Evolutionary conservation across 2,113 vertebrate species (phyloP), one percentile per base, ranked within the genome.

Genomic region (Corydoras maculifer): DNA sequence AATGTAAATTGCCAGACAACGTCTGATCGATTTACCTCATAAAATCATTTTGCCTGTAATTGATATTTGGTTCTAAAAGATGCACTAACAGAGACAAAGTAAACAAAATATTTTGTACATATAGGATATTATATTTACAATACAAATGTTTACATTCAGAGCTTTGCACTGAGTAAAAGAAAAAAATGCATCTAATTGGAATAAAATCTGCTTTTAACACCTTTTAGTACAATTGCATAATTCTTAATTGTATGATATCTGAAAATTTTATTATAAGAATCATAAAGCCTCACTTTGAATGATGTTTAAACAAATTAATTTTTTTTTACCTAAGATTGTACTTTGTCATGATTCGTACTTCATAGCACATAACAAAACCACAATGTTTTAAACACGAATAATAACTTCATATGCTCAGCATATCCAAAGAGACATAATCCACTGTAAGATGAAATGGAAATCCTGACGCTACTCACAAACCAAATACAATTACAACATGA

Each of bases 101-200:
- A 73, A 77, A 75, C 85, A 85, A 84, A 87, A 85, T 82, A 73
- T 86, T 82, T 84, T 85, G 58, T 62, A 85, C 77, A 84, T 66
- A 71, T 69, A 89, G 85, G 82, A 86, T 85, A 89, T 81, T 55
- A 78, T 91, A 91, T 91, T 90, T 91, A 96, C 89, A 95, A 70
- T 64, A 81, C 25, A 54, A 70, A 74, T 87, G 84, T 85, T 87
- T 90, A 91, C 91, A 92, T 91, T 93, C 90, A 91, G 86, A 83
- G 86, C 78, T 82, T 74, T 81, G 82, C 82, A 79, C 65, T 62
- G 53, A 68, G 59, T 43, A 76, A 50, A 75, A 75, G 83, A 53
- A 65, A 12, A 65, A 59, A 1, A 18, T 53, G 35, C 2, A 8
- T 43, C 35, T 43, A 43, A 43, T 5, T 43, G 7, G 4, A 43